phyloP scores from a whole-genome alignment of 2,113 vertebrate genomes.

The Odocoileus virginianus region DNA sequence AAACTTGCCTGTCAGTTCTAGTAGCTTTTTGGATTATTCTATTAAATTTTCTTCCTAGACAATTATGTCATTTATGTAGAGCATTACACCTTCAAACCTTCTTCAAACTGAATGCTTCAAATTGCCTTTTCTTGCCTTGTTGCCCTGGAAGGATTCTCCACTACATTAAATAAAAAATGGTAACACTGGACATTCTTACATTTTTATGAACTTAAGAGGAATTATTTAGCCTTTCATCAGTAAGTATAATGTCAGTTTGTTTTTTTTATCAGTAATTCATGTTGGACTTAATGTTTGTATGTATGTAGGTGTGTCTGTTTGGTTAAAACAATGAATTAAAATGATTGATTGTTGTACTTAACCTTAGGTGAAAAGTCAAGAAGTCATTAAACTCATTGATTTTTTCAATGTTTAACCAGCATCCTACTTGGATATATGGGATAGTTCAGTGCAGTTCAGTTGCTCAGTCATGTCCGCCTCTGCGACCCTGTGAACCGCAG shows the following conservation, averaged over 20 bases:
- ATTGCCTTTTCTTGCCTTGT: background rate
- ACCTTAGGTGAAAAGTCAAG: background rate
- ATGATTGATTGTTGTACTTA: background rate
- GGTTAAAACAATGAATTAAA: background rate
- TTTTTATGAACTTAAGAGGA: background rate
- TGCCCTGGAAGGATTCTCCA: background rate
- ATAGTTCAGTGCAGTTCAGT: background rate
- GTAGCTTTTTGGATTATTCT: background rate
- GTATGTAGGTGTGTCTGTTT: background rate
- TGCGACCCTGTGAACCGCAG: accelerated
- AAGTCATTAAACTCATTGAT: background rate
- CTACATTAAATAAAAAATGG: background rate
- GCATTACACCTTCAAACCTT: background rate
- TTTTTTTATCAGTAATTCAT: background rate
- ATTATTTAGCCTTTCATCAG: background rate
- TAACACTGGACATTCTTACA: background rate
- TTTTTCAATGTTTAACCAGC: background rate
- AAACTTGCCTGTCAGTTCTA: background rate
- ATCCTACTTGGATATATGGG: background rate
- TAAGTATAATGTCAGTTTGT: background rate
- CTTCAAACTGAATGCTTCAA: background rate
- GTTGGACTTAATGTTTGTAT: background rate
- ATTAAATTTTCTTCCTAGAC: background rate
- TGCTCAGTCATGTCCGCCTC: background rate
- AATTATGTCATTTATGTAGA: background rate